These are phyloP conservation scores for Dione vanillae DNA, from an alignment of 2,888 invertebrate genomes.

Conservation along the genomic window DNA sequence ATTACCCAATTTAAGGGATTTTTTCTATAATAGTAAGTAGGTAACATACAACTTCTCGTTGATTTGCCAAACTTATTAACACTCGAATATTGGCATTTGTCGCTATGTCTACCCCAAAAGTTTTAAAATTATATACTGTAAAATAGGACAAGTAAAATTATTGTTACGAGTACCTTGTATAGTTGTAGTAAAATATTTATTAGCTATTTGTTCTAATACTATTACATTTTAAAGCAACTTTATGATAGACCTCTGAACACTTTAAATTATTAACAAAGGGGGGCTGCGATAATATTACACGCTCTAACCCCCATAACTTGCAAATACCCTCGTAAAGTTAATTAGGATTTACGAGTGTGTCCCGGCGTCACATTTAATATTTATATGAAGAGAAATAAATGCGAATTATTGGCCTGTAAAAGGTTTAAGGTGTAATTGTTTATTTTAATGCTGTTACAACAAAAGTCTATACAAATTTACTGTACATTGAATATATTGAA, in stretches of 20 bases:
- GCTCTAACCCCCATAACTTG: conserved; percentile 46
- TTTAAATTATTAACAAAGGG: conserved; percentile 40
- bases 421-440: background rate
- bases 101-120: background rate
- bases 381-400: conserved; percentile 35
- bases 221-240: conserved; percentile 32
- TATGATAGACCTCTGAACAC: conserved; percentile 26
- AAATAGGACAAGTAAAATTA: conserved; percentile 14
- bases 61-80: too few relatives aligned
- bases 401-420: background rate
- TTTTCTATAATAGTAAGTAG: too few relatives aligned
- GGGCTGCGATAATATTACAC: conserved; percentile 36
- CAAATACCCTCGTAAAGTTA: conserved; percentile 47
- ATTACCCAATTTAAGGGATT: background rate
- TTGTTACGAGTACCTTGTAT: conserved; percentile 1
- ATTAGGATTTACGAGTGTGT: conserved; percentile 47
- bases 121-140: background rate
- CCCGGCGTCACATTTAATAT: conserved; percentile 46
- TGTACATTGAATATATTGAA: background rate
- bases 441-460: background rate
- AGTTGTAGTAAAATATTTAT: conserved; percentile 24
- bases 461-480: background rate
- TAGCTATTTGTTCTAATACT: conserved; percentile 13
- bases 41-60: too few relatives aligned
- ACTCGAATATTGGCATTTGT: background rate